Evolutionary conservation across 2,113 vertebrate species (phyloP).

Genomic region (Cyprinodon brontotheroides): DNA sequence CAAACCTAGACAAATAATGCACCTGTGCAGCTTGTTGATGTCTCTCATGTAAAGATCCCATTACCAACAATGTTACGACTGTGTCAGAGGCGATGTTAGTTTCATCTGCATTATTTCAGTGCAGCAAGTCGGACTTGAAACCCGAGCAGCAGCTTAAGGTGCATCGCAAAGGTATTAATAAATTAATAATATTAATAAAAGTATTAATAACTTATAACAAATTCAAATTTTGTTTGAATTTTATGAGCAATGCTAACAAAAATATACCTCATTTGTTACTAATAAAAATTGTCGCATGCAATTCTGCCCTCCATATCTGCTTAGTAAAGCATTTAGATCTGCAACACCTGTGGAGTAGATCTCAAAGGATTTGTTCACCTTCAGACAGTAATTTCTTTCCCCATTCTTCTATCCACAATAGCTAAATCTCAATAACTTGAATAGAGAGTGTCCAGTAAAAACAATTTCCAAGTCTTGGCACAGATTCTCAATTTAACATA

Average conservation of each 20-base stretch:
- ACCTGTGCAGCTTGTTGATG: conserved; percentile 20
- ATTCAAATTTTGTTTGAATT: neutral
- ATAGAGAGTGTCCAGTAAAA: neutral
- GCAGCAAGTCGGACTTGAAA: conserved; percentile 30
- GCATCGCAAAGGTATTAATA: too few species aligned
- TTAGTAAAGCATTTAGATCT: neutral
- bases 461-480: neutral
- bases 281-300: neutral
- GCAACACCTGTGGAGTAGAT: conserved; percentile 11
- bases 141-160: conserved; percentile 19
- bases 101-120: conserved; percentile 56
- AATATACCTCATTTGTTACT: neutral
- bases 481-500: neutral
- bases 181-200: too few species aligned
- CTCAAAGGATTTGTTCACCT: neutral
- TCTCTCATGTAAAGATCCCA: conserved; percentile 44
- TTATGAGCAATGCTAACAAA: neutral
- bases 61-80: conserved; percentile 53
- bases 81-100: conserved; percentile 32
- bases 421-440: neutral
- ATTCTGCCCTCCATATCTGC: neutral
- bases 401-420: neutral
- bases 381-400: neutral
- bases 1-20: conserved; percentile 45
- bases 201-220: neutral